These are phyloP conservation scores for Enhydra lutris DNA, from an alignment of 2,113 vertebrate species.

Conservation along the genomic window DNA sequence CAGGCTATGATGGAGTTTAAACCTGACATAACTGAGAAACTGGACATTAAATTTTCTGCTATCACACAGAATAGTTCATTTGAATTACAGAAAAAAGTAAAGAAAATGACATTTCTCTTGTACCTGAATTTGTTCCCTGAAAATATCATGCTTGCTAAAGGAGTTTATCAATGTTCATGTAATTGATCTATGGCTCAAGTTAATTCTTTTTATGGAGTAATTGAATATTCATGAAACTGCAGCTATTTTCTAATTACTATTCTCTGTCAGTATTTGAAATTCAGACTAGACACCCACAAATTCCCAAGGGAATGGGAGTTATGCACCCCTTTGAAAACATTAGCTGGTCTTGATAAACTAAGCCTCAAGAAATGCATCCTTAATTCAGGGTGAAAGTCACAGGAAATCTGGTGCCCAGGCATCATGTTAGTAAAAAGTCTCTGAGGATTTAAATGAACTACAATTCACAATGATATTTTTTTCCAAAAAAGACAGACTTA, in stretches of 20 bases:
- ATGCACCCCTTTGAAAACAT: conserved; percentile 1
- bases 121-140: conserved; percentile 41
- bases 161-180: conserved; percentile 48
- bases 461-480: conserved; percentile 45
- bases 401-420: neutral
- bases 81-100: conserved; percentile 26
- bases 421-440: neutral
- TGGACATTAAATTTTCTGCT: neutral
- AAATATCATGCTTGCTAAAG: conserved; percentile 36
- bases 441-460: conserved; percentile 22
- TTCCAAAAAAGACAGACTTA: conserved; percentile 46
- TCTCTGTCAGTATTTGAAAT: conserved; percentile 36
- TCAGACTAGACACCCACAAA: conserved; percentile 18
- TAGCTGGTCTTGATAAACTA: conserved; percentile 14
- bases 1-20: neutral
- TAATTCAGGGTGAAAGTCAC: conserved; percentile 34
- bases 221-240: conserved; percentile 62
- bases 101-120: conserved; percentile 42
- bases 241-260: conserved; percentile 58
- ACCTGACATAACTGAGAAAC: neutral
- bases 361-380: conserved; percentile 27
- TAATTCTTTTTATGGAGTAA: conserved; percentile 57
- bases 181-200: conserved; percentile 56
- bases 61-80: conserved; percentile 23
- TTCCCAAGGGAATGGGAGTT: neutral